A percentile compares a stretch with the other conserved stretches of the same genome.
phyloP scores from a whole-genome alignment of 1,140 invertebrate species.

The Trinorchestia longiramus region DNA sequence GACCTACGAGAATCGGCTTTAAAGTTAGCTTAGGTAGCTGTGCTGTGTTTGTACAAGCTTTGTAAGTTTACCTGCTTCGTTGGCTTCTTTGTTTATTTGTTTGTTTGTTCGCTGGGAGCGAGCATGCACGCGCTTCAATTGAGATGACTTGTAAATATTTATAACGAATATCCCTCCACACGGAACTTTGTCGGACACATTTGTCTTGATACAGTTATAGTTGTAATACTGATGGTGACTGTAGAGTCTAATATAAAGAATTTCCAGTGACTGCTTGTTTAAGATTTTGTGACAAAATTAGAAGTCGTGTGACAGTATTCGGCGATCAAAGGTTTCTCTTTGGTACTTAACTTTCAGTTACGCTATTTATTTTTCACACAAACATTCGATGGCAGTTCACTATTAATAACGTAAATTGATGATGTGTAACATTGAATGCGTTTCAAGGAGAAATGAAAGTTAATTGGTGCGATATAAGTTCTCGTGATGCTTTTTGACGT shows the following conservation, averaged over 20 bases:
- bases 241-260: not conserved
- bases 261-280: not conserved
- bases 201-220: not conserved
- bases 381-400: not conserved
- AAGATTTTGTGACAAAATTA: not conserved
- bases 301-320: not conserved
- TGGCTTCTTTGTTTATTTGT: not conserved
- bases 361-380: not conserved
- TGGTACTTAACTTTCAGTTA: not conserved
- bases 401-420: not conserved
- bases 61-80: slow-evolving; percentile 21
- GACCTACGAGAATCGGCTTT: not conserved
- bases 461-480: not conserved
- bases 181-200: not conserved
- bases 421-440: not conserved
- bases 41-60: slow-evolving; percentile 18
- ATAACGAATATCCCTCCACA: slow-evolving; percentile 6
- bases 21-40: not conserved
- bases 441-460: not conserved
- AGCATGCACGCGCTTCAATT: not conserved
- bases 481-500: not conserved
- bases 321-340: not conserved
- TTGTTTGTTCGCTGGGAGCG: not conserved
- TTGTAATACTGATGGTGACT: not conserved
- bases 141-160: slow-evolving; percentile 12